Conservation (phyloP, 2,888 invertebrate genomes). For the Schizaphis graminum region DNA sequence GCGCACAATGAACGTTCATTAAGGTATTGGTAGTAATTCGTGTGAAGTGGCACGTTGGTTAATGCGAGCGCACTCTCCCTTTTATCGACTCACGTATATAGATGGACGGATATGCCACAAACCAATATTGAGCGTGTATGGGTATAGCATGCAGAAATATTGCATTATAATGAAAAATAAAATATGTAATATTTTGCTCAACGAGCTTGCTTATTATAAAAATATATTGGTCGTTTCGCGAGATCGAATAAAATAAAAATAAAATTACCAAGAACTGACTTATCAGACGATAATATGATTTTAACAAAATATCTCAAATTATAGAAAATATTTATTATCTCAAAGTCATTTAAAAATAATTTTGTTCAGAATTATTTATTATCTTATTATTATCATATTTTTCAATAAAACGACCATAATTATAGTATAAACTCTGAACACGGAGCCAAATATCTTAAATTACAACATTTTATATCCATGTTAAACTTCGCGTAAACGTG, state of each 20-base stretch:
- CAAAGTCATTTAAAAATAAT: background rate
- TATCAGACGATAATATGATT: background rate
- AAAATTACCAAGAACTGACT: background rate
- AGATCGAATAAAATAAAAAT: background rate
- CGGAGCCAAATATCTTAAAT: background rate
- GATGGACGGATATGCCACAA: background rate
- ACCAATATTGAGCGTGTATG: background rate
- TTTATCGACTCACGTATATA: background rate
- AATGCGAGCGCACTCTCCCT: conserved; percentile 40
- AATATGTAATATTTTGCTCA: background rate
- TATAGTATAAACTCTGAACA: background rate
- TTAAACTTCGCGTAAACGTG: background rate
- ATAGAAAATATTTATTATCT: background rate
- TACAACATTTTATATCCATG: background rate
- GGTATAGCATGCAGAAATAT: background rate
- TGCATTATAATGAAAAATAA: background rate
- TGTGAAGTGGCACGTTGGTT: conserved; percentile 27
- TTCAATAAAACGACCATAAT: background rate
- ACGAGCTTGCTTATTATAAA: background rate
- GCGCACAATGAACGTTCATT: conserved; percentile 60
- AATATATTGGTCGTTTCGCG: background rate
- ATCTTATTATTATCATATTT: background rate
- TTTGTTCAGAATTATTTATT: background rate
- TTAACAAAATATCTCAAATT: background rate
- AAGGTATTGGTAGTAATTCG: conserved; percentile 43